A percentile compares a stretch with the other conserved stretches of the same genome.
phyloP scores from a whole-genome alignment of 2,888 invertebrate genomes.

The Argyra leucocephala region DNA sequence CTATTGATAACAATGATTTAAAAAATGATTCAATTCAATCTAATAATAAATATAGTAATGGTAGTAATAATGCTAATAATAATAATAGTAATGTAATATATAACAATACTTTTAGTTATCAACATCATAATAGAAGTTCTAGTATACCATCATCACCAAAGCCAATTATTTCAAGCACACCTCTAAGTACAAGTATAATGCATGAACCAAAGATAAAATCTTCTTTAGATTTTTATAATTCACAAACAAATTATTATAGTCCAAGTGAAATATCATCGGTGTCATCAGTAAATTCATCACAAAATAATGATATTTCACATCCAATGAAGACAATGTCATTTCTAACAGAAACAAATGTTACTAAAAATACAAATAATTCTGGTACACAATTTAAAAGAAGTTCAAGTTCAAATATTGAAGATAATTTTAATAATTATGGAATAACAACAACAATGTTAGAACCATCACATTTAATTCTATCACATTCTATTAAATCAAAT shows the following conservation, averaged over 20 bases:
- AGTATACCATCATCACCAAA: slow-evolving; percentile 10
- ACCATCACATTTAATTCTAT: slow-evolving; percentile 17
- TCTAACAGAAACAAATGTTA: too few relatives aligned
- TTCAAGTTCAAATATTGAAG: slow-evolving; percentile 38
- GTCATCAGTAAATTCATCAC: slow-evolving; percentile 18
- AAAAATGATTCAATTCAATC: background rate
- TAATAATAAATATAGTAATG: background rate
- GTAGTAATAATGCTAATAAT: background rate
- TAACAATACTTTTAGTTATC: slow-evolving; percentile 22
- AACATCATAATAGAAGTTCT: background rate
- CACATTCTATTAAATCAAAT: slow-evolving; percentile 18
- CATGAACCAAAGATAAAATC: slow-evolving; percentile 27
- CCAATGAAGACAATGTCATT: background rate
- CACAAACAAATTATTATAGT: slow-evolving; percentile 30
- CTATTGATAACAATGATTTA: background rate
- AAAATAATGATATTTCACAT: slow-evolving; percentile 1
- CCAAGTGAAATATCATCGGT: slow-evolving; percentile 28
- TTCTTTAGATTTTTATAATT: slow-evolving; percentile 26
- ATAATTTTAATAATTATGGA: slow-evolving; percentile 39
- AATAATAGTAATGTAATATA: background rate
- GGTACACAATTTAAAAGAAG: slow-evolving; percentile 32
- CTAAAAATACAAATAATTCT: background rate
- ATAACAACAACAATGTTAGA: slow-evolving; percentile 26
- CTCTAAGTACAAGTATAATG: slow-evolving; percentile 15
- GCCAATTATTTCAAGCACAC: background rate